Conservation (phyloP, 2,113 vertebrate species). For the Ovis aries region DNA sequence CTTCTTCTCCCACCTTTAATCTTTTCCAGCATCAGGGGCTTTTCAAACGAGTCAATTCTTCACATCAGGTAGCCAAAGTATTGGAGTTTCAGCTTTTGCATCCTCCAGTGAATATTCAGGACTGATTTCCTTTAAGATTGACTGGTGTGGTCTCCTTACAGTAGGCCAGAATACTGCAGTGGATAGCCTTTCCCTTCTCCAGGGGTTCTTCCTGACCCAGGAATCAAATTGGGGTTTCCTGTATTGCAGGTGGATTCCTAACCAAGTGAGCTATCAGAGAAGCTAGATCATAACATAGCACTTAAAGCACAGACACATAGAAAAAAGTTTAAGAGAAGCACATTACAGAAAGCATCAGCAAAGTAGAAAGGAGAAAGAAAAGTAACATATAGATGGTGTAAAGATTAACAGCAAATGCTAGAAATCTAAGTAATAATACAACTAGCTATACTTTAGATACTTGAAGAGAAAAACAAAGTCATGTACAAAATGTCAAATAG, state of each 20-base stretch:
- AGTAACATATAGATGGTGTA: neutral
- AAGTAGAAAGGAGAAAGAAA: neutral
- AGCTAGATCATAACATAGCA: neutral
- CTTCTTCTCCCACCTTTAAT: neutral
- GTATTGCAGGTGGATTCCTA: neutral
- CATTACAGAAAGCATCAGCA: neutral
- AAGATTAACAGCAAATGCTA: neutral
- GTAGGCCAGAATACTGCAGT: neutral
- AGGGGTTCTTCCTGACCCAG: neutral
- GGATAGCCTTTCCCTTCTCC: neutral
- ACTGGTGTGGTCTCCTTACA: neutral
- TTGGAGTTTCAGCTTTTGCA: neutral
- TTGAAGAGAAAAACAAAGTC: neutral
- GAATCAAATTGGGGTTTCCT: neutral
- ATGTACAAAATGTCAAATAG: neutral
- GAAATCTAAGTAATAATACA: neutral
- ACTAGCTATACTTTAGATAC: neutral
- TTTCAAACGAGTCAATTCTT: neutral
- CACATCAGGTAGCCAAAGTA: neutral
- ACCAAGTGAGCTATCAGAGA: neutral
- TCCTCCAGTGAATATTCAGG: neutral
- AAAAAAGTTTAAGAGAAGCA: neutral
- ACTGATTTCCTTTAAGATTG: neutral
- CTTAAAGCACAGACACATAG: neutral
- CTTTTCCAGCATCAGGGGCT: neutral